Base-by-base conservation (phyloP, 2,888 invertebrate genomes). In the Hydrotaea cyrtoneurina region DNA sequence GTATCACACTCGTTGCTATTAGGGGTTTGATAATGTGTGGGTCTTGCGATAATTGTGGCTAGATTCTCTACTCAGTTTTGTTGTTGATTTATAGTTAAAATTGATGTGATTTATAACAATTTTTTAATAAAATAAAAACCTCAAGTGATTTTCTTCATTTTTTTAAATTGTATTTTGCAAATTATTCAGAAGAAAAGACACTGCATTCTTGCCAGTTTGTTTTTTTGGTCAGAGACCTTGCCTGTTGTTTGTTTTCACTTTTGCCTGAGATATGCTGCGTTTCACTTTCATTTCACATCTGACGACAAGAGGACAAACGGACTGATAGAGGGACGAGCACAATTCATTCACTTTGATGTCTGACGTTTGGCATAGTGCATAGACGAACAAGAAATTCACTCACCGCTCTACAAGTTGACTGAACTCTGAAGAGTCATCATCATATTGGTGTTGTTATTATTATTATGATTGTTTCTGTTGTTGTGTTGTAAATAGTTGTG, bases 401-500 rank as follows among this genome's bases (percentile, higher is more conserved):
- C 46, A 50, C 19, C 78, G 78, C 62, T 19, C 73, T 62, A 36
- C 59, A 85, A n/a, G 85, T 85, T 85, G 74, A 85, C 43, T 85
- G 85, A 85, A 85, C 85, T 85, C 79, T 78, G 21, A 17, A 43
- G 50, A 78, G 73, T 39, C 62, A 36, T 31, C 31, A 62, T 62
- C 26, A 15, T 59, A 13, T 15, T 59, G 23, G 11, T 26, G 55
- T 46, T 80, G 64, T 74, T 73, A 43, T 73, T 71, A 39, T 17
- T 26, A 26, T 53, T 43, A 26, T 66, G 50, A 39, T 82, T 69
- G 39, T 69, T 57, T 57, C 50, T 66, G 31, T 75, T 19, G 13
- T 66, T 78, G 19, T 21, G 0, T 39, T 39, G 39, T 39, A 39
- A 39, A 13, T 75, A 36, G 13, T 73, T 78, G 19, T 21, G n/a